A percentile compares a stretch with the other conserved stretches of the same genome.
phyloP scores from a whole-genome alignment of 2,888 invertebrate species.

The Drosophila subquinaria region DNA sequence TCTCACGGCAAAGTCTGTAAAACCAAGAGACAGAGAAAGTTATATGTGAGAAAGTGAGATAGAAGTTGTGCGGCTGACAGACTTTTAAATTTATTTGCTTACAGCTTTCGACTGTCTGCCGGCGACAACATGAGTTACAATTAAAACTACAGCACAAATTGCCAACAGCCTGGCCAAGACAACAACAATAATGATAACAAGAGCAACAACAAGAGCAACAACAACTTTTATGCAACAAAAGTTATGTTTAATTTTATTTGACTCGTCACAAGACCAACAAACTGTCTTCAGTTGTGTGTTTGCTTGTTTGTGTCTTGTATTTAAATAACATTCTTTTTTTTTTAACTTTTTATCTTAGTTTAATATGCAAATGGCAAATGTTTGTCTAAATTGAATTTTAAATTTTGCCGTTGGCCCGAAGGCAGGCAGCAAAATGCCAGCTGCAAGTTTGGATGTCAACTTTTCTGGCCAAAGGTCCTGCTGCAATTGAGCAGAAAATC shows the following conservation, averaged over 20 bases:
- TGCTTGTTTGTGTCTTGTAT: slow-evolving; percentile 25
- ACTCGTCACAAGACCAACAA: slow-evolving; percentile 28
- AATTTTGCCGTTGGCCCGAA: slow-evolving; percentile 38
- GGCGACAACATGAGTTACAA: slow-evolving; percentile 70
- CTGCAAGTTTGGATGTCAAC: slow-evolving; percentile 33
- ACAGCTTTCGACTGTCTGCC: slow-evolving; percentile 35
- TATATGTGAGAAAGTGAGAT: not conserved
- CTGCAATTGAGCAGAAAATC: slow-evolving; percentile 69
- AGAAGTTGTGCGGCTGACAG: slow-evolving; percentile 34
- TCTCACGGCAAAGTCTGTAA: slow-evolving; percentile 92
- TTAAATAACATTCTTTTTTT: slow-evolving; percentile 57
- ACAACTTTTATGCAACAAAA: slow-evolving; percentile 50
- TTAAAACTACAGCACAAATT: slow-evolving; percentile 70
- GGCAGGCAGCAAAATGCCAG: slow-evolving; percentile 8
- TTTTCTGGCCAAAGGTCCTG: slow-evolving; percentile 33
- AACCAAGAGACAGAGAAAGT: not conserved
- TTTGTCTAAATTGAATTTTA: slow-evolving; percentile 64
- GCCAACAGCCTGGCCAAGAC: slow-evolving; percentile 51
- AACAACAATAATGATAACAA: slow-evolving; percentile 14
- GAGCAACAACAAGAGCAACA: slow-evolving; percentile 5
- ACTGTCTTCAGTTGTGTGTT: slow-evolving; percentile 13
- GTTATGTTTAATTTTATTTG: slow-evolving; percentile 68
- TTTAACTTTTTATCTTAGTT: slow-evolving; percentile 58
- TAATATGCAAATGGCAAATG: slow-evolving; percentile 75
- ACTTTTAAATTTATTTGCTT: slow-evolving; percentile 62